phyloP scores from a whole-genome alignment of 2,797 vertebrate species.

The Bradypodion pumilum region DNA sequence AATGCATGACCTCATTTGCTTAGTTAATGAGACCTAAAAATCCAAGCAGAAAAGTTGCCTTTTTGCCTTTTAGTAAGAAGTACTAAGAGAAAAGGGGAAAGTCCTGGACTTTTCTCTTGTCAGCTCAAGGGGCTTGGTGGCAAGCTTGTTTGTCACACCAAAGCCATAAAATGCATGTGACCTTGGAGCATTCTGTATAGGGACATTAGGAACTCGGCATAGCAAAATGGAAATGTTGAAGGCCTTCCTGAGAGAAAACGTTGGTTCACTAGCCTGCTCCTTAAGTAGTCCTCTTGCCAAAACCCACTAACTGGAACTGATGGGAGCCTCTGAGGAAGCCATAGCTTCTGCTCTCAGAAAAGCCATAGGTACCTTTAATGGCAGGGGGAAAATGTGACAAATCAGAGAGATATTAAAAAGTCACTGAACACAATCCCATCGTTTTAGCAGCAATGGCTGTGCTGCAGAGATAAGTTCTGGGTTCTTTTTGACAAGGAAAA shows the following conservation, averaged over 20 bases:
- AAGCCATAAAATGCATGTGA: background rate
- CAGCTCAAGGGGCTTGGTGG: slow-evolving; percentile 11
- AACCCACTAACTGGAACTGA: slow-evolving; percentile 52
- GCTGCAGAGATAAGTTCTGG: background rate
- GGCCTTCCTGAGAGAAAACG: slow-evolving; percentile 1
- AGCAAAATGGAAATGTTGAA: background rate
- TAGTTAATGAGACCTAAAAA: background rate
- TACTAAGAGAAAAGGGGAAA: background rate
- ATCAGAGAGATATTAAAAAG: background rate
- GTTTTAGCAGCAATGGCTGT: background rate
- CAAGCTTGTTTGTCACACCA: accelerated
- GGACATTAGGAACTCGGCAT: background rate
- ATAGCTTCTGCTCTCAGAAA: slow-evolving; percentile 56
- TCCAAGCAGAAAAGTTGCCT: background rate
- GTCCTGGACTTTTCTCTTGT: background rate
- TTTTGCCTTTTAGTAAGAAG: background rate
- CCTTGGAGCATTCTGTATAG: slow-evolving; percentile 23
- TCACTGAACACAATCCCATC: background rate
- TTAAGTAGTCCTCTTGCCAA: slow-evolving; percentile 67
- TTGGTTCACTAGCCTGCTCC: slow-evolving; percentile 41
- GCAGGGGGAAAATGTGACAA: slow-evolving; percentile 57
- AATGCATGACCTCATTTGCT: slow-evolving; percentile 28
- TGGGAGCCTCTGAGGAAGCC: slow-evolving; percentile 65
- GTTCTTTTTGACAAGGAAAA: background rate
- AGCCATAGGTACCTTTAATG: background rate